Evolutionary conservation across 2,888 invertebrate species (phyloP), one percentile per base, ranked within the genome.

Genomic region (Plagodis dolabraria): DNA sequence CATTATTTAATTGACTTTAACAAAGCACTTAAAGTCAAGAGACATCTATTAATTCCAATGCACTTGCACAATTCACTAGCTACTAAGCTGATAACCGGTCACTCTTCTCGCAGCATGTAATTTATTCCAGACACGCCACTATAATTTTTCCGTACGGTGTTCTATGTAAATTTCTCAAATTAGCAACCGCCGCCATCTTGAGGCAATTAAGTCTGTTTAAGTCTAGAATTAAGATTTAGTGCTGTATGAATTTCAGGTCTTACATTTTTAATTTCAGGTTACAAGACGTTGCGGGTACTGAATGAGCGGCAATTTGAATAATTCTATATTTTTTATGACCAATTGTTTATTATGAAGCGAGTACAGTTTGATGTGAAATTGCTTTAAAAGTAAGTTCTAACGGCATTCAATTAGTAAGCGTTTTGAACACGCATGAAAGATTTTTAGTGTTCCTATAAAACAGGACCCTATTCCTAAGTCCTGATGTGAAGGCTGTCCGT

Each of bases 201-300:
- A 33, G 60, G 56, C 61, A 67, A 69, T 70, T 68, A 74, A 64
- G 62, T 67, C 57, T 53, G 53, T 63, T 63, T 58, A 47, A 52
- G 60, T 63, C 51, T 61, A 57, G 63, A 68, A 71, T 67, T 60
- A 65, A 71, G 63, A 72, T 68, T 64, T 65, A 71, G 52, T 66
- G 62, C 65, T 36, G 56, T 65, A 56, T 67, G 63, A 64, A 56
- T 47, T 58, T 63, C 54, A 64, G 64, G 53, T 58, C 53, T 63
- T 60, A 63, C 53, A 51, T 60, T 61, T 64, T 62, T 60, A 44
- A 60, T 61, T 45, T 57, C 51, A 61, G 55, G 36, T 63, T 53
- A 65, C 55, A 62, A 61, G 57, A 49, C 49, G 51, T 22, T 42
- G 11, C 0, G 7, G 51, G 42, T 51, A 9, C 47, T 48, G 48